phyloP scores from a whole-genome alignment of 2,888 invertebrate genomes.

The Lasius fuliginosus region DNA sequence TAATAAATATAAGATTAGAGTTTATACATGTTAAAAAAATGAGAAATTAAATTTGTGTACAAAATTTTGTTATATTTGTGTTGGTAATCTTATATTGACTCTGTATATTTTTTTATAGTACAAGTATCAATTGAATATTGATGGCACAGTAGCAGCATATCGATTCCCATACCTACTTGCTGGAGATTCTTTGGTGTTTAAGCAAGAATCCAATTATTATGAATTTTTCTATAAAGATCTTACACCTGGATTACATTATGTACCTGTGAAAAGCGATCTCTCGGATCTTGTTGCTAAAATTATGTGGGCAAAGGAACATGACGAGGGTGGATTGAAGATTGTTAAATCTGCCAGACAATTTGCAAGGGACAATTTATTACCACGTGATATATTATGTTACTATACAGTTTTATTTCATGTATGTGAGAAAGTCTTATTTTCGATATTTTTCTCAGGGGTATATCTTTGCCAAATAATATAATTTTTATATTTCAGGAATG shows the following conservation, averaged over 20 bases:
- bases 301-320: conserved; percentile 92
- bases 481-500: conserved; percentile 89
- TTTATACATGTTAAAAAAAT: neutral
- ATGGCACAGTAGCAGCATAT: conserved; percentile 99
- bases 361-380: conserved; percentile 92
- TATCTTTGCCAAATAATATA: conserved; percentile 58
- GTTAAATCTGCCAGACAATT: conserved; percentile 90
- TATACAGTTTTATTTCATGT: conserved; percentile 89
- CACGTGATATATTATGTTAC: conserved; percentile 95
- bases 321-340: conserved; percentile 90
- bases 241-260: conserved; percentile 92
- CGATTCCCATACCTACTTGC: conserved; percentile 96
- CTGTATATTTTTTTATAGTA: conserved; percentile 89
- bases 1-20: neutral
- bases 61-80: conserved; percentile 3
- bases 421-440: conserved; percentile 56
- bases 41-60: neutral
- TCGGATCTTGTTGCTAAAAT: conserved; percentile 93
- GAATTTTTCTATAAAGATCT: conserved; percentile 96
- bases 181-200: conserved; percentile 95
- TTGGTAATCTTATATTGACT: conserved; percentile 58
- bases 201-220: conserved; percentile 97
- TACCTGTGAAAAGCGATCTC: conserved; percentile 93
- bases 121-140: conserved; percentile 97
- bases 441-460: conserved; percentile 35